Base-by-base conservation (phyloP, 2,113 vertebrate species). In the Dicrurus megarhynchus region DNA sequence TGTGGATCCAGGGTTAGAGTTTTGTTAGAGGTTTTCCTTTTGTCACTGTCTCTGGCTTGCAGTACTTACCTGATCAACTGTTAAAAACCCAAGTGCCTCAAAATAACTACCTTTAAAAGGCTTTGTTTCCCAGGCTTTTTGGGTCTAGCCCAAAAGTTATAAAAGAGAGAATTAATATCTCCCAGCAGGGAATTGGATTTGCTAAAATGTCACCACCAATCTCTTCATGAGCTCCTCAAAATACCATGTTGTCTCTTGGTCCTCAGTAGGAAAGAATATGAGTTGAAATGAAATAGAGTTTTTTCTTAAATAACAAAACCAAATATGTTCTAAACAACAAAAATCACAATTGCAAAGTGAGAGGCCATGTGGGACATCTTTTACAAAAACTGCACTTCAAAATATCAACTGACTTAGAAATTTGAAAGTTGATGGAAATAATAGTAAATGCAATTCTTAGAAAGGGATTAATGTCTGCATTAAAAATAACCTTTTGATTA, bases 141-240 rank as follows among this genome's bases (percentile, higher is more conserved):
- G 41, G 73, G 92, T 71, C 56, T 76, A 68, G 65, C 39, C 41
- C 61, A 64, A 87, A 91, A 91, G 76, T 85, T 49, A 44, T 52
- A 23, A 75, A 59, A 82, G 68, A 69, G 22, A 53, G 33, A 71
- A 87, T 90, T 85, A 76, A 4, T 71, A 30, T 60, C 41, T 90
- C 69, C 32, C 49, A 87, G 60, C 37, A 68, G 60, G 55, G 53
- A 89, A 65, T 4, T 76, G 44, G 37, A 47, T 79, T 89, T 93
- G 65, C 69, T 89, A 37, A 87, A 89, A 52, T 73, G 81, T 91
- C 84, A 78, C 37, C 52, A 79, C 37, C 46, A n/a, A 79, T 94
- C 80, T 84, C 73, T 68, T 96, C 84, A 87, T 93, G 87, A 91
- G 69, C 57, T 41, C 33, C 57, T 96, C 91, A 91, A 76, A 81